Base-by-base conservation (phyloP, 2,797 vertebrate genomes). In the Pyrocephalus nanus region DNA sequence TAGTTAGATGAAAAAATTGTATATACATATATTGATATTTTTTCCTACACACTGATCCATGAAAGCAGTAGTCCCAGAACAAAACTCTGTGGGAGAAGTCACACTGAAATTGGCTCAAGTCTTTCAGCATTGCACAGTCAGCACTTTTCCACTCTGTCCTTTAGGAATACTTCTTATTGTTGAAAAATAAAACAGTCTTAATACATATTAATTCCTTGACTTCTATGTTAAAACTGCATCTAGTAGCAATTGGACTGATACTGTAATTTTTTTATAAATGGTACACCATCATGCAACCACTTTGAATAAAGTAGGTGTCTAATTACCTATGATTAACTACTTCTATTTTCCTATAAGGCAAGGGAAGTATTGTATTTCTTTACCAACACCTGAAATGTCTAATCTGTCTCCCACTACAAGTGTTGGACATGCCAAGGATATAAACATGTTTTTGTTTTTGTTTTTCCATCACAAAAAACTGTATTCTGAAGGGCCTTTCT, bases 121-220 rank as follows among this genome's bases (percentile, higher is more conserved):
- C 76, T 88, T 85, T 75, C 50, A 57, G 1, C 9, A 32, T 20
- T 5, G 1, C 12, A 48, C 0, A 1, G 17, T n/a, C 30, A 43
- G 5, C 0, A 0, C 3, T 54, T 7, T 72, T 82, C 32, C 3
- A 3, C 48, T 73, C 17, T 71, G 57, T 80, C 22, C 9, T 88
- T 69, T 43, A 77, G 51, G 42, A 79, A 60, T 9, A 5, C 1
- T 48, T 90, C 15, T 10, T 54, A 5, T 20, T 55, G 5, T 7
- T 77, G 48, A 83, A 85, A 92, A 79, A 17, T 54, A 76, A 14
- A 70, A 20, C 26, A 51, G 9, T 67, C 27, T 61, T 53, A 57
- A 72, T 12, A 42, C 19, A 23, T 23, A 57, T 6, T 62, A 55
- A 18, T 53, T 74, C 23, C 13, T 42, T 80, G n/a, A 12, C 3